Evolutionary conservation across 2,888 invertebrate species (phyloP).

Genomic region (Apeira syringaria): DNA sequence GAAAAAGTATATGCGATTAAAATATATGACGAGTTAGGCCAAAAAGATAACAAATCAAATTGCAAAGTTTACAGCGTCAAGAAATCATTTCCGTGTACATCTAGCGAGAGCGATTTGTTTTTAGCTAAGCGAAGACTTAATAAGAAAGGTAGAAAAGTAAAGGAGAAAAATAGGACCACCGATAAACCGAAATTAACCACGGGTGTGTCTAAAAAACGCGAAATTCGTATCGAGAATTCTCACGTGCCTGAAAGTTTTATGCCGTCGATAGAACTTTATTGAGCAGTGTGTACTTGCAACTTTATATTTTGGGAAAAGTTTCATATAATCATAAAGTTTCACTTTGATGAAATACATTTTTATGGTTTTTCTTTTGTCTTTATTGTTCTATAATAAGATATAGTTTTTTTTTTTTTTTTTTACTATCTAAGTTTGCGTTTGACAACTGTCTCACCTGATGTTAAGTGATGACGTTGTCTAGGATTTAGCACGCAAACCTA

Average conservation of each 20-base stretch:
- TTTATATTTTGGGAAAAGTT: neutral
- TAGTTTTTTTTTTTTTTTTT: too few species aligned
- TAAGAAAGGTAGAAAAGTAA: conserved; percentile 48
- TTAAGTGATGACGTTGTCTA: too few species aligned
- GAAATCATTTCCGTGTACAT: conserved; percentile 53
- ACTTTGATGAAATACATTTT: too few species aligned
- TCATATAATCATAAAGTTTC: neutral
- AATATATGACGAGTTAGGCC: conserved; percentile 53
- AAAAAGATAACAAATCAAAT: conserved; percentile 22
- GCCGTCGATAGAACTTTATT: conserved; percentile 55
- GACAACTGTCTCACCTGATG: too few species aligned
- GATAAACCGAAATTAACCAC: conserved; percentile 9
- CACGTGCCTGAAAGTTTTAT: conserved; percentile 55
- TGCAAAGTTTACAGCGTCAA: conserved; percentile 61
- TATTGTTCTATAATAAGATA: too few species aligned
- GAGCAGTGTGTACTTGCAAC: neutral
- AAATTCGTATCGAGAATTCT: conserved; percentile 43
- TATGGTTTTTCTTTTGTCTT: too few species aligned
- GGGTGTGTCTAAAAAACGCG: conserved; percentile 47
- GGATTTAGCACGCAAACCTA: too few species aligned
- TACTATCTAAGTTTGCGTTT: too few species aligned
- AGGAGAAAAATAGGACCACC: conserved; percentile 14
- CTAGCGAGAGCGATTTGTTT: conserved; percentile 47
- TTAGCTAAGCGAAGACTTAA: conserved; percentile 42
- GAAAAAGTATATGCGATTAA: conserved; percentile 57